Evolutionary conservation across 2,888 invertebrate species (phyloP), one percentile per base, ranked within the genome.

Genomic region (Drosophila mettleri): DNA sequence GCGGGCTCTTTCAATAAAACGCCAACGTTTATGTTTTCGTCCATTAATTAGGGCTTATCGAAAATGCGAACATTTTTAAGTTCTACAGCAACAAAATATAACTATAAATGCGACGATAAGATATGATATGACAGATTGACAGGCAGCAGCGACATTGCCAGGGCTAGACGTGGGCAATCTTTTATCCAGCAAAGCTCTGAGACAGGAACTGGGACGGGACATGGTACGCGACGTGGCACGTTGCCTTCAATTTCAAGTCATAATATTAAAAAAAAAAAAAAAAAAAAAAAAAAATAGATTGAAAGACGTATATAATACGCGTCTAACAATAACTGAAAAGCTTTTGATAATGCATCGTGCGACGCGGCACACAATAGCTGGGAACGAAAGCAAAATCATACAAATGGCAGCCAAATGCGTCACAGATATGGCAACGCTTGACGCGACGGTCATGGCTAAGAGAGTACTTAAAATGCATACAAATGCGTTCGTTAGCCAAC

Each of bases 11-110:
- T 41, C 18, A 33, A 31, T 33, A 36, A 38, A 34, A 41, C 22
- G 33, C 8, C 18, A 36, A 22, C 8, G 22, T 2, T 2, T 34
- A 24, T 54, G 46, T 53, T 60, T 39, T 18, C 43, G 43, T 51
- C 8, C 63, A 69, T 74, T 66, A 61, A 66, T 64, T 74, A 54
- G 9, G 8, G 27, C 77, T 78, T 84, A 86, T 86, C 86, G 49
- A 39, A 43, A 53, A 66, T 62, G 81, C 61, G 62, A 66, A 64
- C 58, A 59, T 54, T 66, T 64, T 64, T 48, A 48, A 72, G 60
- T 69, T 83, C 43, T 76, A 67, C 58, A 62, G 58, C 54, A 64
- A 74, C 62, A 51, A 66, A 60, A 78, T 76, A 58, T 45, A 64
- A 45, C 33, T 43, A 22, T 7, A 53, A 31, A 51, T 4, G 14